Evolutionary conservation across 2,113 vertebrate genomes (phyloP), one percentile per base, ranked within the genome.

Genomic region (Grantiella picta): DNA sequence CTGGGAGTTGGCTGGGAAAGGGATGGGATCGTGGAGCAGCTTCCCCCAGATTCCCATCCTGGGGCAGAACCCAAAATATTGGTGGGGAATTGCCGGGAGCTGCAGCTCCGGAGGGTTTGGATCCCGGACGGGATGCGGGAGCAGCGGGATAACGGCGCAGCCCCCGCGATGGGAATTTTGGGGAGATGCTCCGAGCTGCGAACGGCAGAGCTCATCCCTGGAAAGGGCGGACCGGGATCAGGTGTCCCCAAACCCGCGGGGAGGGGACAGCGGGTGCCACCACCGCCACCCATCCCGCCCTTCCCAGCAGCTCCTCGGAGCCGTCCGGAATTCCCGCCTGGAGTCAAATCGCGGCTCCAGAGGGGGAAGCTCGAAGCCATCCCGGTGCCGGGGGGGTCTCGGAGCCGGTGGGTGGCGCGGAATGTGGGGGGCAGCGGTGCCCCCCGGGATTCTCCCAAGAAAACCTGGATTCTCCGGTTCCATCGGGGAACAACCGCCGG

Each of bases 201-300:
- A 82, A 38, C 38, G 38, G 38, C 38, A 38, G 38, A 38, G 10
- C 36, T 56, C 82, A 20, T 64, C 18, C 12, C 53, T 4, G 81
- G 16, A 35, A 40, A 45, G 4, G 1, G 1, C 0, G 11, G 40
- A 6, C 1, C 7, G n/a, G 27, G 31, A 7, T 29, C 1, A 0
- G 38, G 38, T 7, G n/a, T 28, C 52, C 65, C 65, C 23, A 4
- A 0, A 3, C 13, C 52, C n/a, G 10, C 8, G 64, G 19, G 33
- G 47, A 23, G 10, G 33, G 28, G 24, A 25, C n/a, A 57, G 21
- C 38, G 38, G 38, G 38, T 49, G 72, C 12, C 44, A 19, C 57
- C n/a, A 13, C 5, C 27, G 42, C 42, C 38, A 38, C 38, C 38
- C 38, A 38, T 38, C 38, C 56, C 9, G 7, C 22, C 28, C 21